phyloP scores from a whole-genome alignment of 2,888 invertebrate species.

The Nephrotoma guestfalica region DNA sequence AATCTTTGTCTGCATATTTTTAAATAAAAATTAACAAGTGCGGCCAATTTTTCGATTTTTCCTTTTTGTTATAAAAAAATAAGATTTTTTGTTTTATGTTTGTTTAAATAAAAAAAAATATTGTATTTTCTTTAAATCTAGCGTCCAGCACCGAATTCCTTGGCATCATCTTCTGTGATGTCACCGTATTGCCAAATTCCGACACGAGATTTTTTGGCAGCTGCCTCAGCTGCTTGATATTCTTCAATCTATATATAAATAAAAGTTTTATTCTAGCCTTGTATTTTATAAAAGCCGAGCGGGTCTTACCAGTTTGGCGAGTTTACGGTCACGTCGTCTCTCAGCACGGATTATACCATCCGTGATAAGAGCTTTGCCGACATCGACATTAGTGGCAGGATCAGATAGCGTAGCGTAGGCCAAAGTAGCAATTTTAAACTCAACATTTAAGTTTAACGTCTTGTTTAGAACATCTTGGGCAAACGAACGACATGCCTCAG shows the following conservation, averaged over 20 bases:
- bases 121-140: not conserved
- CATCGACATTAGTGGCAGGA: constrained; percentile 25
- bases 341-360: constrained; percentile 80
- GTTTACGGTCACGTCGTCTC: constrained; percentile 61
- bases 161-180: constrained; percentile 41
- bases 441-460: constrained; percentile 69
- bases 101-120: not conserved
- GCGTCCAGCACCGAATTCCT: constrained; percentile 22
- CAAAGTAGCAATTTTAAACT: constrained; percentile 40
- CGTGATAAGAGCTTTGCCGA: constrained; percentile 63
- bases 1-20: not conserved
- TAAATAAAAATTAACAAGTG: not conserved
- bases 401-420: constrained; percentile 28
- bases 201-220: constrained; percentile 70
- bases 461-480: constrained; percentile 50
- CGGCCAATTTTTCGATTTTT: not conserved
- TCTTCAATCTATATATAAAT: constrained; percentile 47
- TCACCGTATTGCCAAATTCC: constrained; percentile 99
- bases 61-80: not conserved
- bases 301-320: constrained; percentile 52
- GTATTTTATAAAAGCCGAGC: not conserved
- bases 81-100: not conserved
- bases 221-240: constrained; percentile 73
- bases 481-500: constrained; percentile 56
- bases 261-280: not conserved